phyloP scores from a whole-genome alignment of 1,140 invertebrate species.

The Helicoverpa armigera region DNA sequence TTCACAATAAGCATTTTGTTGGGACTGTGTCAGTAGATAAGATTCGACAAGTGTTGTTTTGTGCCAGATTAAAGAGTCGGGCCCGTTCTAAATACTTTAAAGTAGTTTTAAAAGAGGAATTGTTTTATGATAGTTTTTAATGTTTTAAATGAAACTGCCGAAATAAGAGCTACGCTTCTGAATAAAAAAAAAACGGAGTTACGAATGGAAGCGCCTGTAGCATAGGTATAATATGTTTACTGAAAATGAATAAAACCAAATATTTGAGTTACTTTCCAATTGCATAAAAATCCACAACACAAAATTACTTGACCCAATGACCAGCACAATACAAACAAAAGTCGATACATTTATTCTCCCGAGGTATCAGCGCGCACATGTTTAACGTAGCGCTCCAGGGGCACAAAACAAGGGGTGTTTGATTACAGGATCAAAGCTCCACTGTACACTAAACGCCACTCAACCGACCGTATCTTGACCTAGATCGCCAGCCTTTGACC shows the following conservation, averaged over 20 bases:
- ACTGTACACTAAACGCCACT: not conserved
- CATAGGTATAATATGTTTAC: too few relatives aligned
- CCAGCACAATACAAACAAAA: not conserved
- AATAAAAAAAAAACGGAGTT: too few relatives aligned
- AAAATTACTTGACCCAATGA: not conserved
- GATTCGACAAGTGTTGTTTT: constrained; percentile 10
- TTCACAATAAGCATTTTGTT: constrained; percentile 15
- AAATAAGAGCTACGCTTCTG: too few relatives aligned
- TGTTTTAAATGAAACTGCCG: too few relatives aligned
- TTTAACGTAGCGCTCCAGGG: constrained; percentile 5
- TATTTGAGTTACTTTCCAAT: too few relatives aligned
- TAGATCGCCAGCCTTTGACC: constrained; percentile 34
- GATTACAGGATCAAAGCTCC: constrained; percentile 34
- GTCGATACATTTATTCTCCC: not conserved
- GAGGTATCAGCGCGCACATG: not conserved
- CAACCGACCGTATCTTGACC: constrained; percentile 40
- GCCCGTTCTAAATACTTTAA: too few relatives aligned
- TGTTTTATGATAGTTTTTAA: too few relatives aligned
- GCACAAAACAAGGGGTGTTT: constrained; percentile 38
- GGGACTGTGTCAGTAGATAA: not conserved
- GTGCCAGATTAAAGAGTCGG: not conserved
- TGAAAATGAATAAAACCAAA: too few relatives aligned
- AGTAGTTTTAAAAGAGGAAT: too few relatives aligned
- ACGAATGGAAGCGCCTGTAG: too few relatives aligned
- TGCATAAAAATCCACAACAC: not conserved